Base-by-base conservation (phyloP, 2,888 invertebrate genomes). In the Abscondita cerata region DNA sequence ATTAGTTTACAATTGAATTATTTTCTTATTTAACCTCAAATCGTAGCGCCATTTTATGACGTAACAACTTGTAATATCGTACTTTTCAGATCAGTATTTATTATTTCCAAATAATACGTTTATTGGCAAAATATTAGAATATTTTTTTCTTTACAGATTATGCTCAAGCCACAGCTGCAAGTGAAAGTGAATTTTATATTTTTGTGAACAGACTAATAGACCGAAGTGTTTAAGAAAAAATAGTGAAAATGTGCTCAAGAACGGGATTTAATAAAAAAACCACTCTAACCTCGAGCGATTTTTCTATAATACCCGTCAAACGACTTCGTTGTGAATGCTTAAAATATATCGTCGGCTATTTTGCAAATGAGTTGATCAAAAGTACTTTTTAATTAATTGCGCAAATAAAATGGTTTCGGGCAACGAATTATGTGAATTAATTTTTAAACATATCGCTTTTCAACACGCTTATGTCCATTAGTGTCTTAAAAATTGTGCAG, bases 371-470 rank as follows among this genome's bases (percentile, higher is more conserved):
- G n/a, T 25, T 25, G 2, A 25, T 25, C 11, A 13, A 36, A 50
- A 59, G 51, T 51, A 41, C 59, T 50, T 59, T 63, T 51, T 53
- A 38, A 56, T 34, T 58, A 48, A 38, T 48, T 53, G 16, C 47
- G 48, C 52, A 47, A 59, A 62, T n/a, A 56, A 16, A 41, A 51
- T 62, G 62, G 57, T 65, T 65, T 60, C 65, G 55, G 53, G 64
- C 73, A 74, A 74, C 73, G 73, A 73, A 74, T 66, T 59, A 66
- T 33, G 44, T 63, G 63, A 57, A 56, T 59, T 54, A 38, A 58
- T 59, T 62, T 67, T 62, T 52, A 68, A 70, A 73, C 74, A 75
- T 75, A 74, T 75, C 75, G 68, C 66, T 71, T 65, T 59, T 56
- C 51, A 59, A 59, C 61, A 59, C 59, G 63, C 63, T 59, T 58